Evolutionary conservation across 2,113 vertebrate genomes (phyloP).

Genomic region (Pontoporia blainvillei): DNA sequence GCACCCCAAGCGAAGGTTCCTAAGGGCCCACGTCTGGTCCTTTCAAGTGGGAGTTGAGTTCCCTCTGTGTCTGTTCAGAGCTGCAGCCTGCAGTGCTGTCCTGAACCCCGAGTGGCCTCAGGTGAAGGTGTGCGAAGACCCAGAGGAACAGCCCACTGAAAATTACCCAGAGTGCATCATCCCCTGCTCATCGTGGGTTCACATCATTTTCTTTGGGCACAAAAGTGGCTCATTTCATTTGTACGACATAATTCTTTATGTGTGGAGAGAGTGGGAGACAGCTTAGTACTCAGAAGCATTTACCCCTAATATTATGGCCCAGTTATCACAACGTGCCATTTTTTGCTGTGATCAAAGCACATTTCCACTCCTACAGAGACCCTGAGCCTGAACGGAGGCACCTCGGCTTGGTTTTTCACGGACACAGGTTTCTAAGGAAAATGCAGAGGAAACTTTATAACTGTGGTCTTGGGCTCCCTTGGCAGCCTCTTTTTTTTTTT

Average conservation of each 20-base stretch:
- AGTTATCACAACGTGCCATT: neutral
- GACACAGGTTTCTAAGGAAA: conserved; percentile 74
- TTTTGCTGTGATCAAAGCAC: conserved; percentile 16
- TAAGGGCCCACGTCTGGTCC: neutral
- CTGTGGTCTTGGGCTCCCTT: conserved; percentile 66
- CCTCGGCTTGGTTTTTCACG: conserved; percentile 20
- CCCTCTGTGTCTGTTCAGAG: neutral
- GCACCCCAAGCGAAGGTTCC: neutral
- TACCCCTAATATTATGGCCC: neutral
- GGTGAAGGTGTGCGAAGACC: neutral
- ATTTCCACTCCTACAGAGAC: neutral
- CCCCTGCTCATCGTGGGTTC: neutral
- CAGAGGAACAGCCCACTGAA: neutral
- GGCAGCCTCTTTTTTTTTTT: conserved; percentile 67
- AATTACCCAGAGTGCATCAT: neutral
- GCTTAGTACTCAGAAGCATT: neutral
- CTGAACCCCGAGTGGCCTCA: neutral
- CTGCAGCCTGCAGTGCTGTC: neutral
- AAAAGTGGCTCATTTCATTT: neutral
- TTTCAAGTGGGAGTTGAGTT: neutral
- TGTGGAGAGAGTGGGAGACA: neutral
- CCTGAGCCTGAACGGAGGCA: neutral
- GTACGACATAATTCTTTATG: neutral
- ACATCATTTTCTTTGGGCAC: neutral
- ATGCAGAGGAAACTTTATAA: conserved; percentile 75